Base-by-base conservation (phyloP, 2,797 vertebrate species). In the Lithobates sylvaticus region DNA sequence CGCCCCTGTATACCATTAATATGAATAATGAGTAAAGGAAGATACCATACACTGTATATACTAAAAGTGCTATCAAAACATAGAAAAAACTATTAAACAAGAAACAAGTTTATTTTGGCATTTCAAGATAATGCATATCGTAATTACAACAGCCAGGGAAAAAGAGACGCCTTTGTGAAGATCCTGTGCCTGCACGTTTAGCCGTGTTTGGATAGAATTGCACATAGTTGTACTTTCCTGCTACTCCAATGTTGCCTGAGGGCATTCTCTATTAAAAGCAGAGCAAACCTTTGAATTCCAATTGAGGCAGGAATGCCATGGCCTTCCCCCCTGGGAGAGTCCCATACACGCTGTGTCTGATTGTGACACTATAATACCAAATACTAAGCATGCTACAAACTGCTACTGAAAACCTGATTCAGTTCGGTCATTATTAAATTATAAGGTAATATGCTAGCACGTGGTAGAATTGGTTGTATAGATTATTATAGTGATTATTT, bases 121-220 rank as follows among this genome's bases (percentile, higher is more conserved):
- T 39, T 39, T 39, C 8, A 39, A 39, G 39, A 1, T 10, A 39
- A 39, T 39, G 9, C 9, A 39, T 39, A 39, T 0, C 8, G 8
- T 39, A 39, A 39, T 39, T 39, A 13, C 2, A 47, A 10, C 12
- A 47, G 44, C 44, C n/a, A 65, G 21, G 8, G n/a, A 65, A 12
- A 65, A 26, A n/a, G 9, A 65, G 61, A 0, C n/a, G 61, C n/a
- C 8, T 5, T 21, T 26, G 2, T 12, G 61, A 2, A 26, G 61
- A 65, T 65, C 61, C 61, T 65, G 61, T 65, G n/a, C 23, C 61
- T 65, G 61, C 61, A 65, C 26, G 61, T 65, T 65, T n/a, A n/a
- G 21, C 10, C 12, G 61, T 65, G 61, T 65, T 32, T 65, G 61
- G 61, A 10, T 26, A 65, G 61, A 26, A 65, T 65, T 65, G 7